Conservation (phyloP, 2,888 invertebrate genomes). For the Blastobasis lacticolella region DNA sequence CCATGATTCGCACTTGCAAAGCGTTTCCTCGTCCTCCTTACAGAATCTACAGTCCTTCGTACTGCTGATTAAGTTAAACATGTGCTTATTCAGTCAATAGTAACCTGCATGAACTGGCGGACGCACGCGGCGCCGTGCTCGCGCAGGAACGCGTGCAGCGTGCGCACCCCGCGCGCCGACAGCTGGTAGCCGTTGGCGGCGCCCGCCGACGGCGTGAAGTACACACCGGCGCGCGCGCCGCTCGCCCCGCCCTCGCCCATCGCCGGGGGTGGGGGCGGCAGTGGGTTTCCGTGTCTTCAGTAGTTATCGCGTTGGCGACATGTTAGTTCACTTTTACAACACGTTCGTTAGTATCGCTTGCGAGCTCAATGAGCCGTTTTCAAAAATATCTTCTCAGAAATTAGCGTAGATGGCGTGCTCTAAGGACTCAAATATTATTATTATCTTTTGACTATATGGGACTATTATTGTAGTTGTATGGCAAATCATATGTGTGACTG, state of each 20-base stretch:
- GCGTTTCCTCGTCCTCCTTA: too few relatives aligned
- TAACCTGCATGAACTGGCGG: constrained; percentile 78
- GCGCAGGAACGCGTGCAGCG: constrained; percentile 75
- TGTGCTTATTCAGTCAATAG: too few relatives aligned
- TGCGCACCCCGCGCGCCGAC: constrained; percentile 75
- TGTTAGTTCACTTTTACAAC: too few relatives aligned
- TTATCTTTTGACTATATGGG: too few relatives aligned
- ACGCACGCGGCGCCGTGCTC: constrained; percentile 80
- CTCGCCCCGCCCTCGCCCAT: constrained; percentile 37
- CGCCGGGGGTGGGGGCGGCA: constrained; percentile 6
- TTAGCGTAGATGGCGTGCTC: too few relatives aligned
- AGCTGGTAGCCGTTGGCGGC: constrained; percentile 72
- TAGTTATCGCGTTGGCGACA: background rate
- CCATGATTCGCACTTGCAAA: too few relatives aligned
- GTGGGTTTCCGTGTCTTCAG: background rate
- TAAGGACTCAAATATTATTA: too few relatives aligned
- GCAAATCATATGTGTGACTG: too few relatives aligned
- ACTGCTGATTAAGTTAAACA: too few relatives aligned
- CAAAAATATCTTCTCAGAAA: too few relatives aligned
- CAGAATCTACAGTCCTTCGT: too few relatives aligned
- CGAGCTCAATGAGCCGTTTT: background rate
- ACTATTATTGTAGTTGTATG: too few relatives aligned
- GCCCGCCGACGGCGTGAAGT: constrained; percentile 51
- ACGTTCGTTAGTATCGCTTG: background rate
- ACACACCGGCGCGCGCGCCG: constrained; percentile 43